phyloP scores from a whole-genome alignment of 2,888 invertebrate genomes.

The Tanytarsus gracilentus region DNA sequence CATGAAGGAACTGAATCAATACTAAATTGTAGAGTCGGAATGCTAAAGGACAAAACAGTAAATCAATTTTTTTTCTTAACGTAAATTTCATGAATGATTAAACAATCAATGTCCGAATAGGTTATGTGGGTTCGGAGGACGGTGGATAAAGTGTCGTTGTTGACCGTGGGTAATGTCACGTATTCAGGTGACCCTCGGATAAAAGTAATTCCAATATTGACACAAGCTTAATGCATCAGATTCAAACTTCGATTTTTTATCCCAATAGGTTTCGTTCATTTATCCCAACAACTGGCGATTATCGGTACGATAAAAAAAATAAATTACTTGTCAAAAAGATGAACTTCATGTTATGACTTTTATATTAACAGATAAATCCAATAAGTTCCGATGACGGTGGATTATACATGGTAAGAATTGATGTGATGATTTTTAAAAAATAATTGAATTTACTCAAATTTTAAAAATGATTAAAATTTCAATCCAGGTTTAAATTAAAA shows the following conservation, averaged over 20 bases:
- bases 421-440: too few species aligned
- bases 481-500: too few species aligned
- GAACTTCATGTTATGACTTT: background rate
- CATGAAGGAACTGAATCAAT: conserved; percentile 57
- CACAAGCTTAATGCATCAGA: too few species aligned
- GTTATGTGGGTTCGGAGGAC: conserved; percentile 61
- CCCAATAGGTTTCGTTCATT: too few species aligned
- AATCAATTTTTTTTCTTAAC: conserved; percentile 31
- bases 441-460: too few species aligned
- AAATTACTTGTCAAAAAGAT: background rate
- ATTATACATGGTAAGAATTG: too few species aligned
- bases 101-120: conserved; percentile 38
- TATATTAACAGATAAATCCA: conserved; percentile 50
- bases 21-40: conserved; percentile 58
- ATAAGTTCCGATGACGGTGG: conserved; percentile 63
- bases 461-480: too few species aligned
- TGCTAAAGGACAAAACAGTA: conserved; percentile 63
- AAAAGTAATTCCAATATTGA: too few species aligned
- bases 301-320: conserved; percentile 34
- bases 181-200: conserved; percentile 56
- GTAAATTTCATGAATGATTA: background rate
- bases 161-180: conserved; percentile 56
- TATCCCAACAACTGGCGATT: conserved; percentile 64
- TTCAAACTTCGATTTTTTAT: too few species aligned
- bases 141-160: conserved; percentile 53